Evolutionary conservation across 2,113 vertebrate species (phyloP).

Genomic region (Percina caprodes): DNA sequence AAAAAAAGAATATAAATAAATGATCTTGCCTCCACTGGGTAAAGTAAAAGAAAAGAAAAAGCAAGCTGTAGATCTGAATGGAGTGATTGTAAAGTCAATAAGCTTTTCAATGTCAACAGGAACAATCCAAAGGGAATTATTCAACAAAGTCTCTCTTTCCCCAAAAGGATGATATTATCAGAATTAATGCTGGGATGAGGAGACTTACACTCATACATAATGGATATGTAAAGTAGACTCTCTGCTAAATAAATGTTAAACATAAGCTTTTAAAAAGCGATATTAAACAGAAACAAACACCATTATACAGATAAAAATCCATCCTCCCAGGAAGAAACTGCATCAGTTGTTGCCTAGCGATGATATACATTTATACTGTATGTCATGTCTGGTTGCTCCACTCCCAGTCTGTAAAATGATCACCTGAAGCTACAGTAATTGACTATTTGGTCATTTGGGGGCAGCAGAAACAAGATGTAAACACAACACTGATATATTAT

Average conservation of each 20-base stretch:
- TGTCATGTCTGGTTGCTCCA: not conserved
- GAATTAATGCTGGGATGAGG: not conserved
- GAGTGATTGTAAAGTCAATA: not conserved
- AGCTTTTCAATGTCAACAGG: not conserved
- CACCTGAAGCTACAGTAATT: not conserved
- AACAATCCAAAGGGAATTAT: not conserved
- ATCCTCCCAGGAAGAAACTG: not conserved
- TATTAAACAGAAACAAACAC: not conserved
- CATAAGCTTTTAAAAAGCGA: not conserved
- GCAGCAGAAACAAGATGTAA: no score
- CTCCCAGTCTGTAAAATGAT: not conserved
- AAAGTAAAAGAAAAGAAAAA: not conserved
- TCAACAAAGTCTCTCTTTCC: not conserved
- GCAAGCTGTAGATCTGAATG: not conserved
- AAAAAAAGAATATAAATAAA: slow-evolving; percentile 11
- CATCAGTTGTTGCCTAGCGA: not conserved
- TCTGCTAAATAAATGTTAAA: not conserved
- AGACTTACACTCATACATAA: not conserved
- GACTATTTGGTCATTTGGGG: not conserved
- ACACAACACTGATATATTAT: not conserved
- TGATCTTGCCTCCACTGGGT: not conserved
- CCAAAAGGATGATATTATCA: not conserved
- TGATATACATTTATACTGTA: not conserved
- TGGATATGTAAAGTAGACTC: not conserved
- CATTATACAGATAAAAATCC: not conserved